A percentile compares a stretch with the other conserved stretches of the same genome.
phyloP scores from a whole-genome alignment of 2,113 vertebrate genomes.

The Cyanocitta stelleri region DNA sequence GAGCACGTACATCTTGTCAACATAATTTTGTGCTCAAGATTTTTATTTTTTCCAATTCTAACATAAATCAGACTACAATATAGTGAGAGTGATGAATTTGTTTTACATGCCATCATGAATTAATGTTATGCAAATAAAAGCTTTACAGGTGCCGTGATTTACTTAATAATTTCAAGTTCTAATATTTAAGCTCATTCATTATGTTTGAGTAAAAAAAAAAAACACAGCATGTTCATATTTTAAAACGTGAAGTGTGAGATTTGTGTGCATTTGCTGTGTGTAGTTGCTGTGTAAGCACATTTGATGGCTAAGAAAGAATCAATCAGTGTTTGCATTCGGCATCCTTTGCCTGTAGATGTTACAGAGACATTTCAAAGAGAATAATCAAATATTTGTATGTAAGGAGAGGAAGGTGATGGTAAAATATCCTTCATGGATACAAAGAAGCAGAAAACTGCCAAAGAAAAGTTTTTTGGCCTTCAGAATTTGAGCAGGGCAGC shows the following conservation, averaged over 20 bases:
- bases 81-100: conserved; percentile 78
- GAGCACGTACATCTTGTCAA: conserved; percentile 68
- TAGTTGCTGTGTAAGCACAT: conserved; percentile 55
- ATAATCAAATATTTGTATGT: conserved; percentile 39
- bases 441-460: not conserved
- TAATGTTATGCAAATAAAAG: conserved; percentile 80
- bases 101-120: conserved; percentile 78
- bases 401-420: not conserved
- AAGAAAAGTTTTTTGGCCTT: not conserved
- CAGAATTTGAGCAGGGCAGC: not conserved
- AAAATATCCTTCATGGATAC: not conserved
- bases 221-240: conserved; percentile 57
- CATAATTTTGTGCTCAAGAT: conserved; percentile 74
- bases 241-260: conserved; percentile 53
- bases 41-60: conserved; percentile 70
- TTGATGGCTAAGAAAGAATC: conserved; percentile 52
- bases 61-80: conserved; percentile 80
- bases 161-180: conserved; percentile 79
- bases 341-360: conserved; percentile 21
- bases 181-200: conserved; percentile 79
- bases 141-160: conserved; percentile 79
- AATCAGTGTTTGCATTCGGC: conserved; percentile 22
- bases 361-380: conserved; percentile 58
- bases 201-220: conserved; percentile 17
- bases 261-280: conserved; percentile 46